phyloP scores from a whole-genome alignment of 1,140 invertebrate genomes.

The Drosophila orena region DNA sequence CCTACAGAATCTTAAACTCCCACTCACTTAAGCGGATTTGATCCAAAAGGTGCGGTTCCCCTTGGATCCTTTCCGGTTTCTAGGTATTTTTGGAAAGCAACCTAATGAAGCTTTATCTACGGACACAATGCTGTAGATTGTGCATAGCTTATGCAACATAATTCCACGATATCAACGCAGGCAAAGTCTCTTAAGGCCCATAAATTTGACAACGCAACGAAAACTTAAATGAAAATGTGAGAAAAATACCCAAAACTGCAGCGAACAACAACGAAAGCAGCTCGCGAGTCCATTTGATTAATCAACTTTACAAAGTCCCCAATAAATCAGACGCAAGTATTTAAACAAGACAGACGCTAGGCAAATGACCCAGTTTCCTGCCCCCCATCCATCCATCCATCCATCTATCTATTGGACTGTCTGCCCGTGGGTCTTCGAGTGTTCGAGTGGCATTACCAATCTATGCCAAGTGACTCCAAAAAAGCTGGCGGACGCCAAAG shows the following conservation, averaged over 20 bases:
- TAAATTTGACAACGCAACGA: conserved; percentile 37
- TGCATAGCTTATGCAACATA: conserved; percentile 31
- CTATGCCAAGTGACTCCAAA: conserved; percentile 41
- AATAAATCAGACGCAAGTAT: conserved; percentile 62
- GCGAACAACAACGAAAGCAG: conserved; percentile 13
- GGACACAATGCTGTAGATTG: conserved; percentile 15
- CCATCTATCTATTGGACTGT: neutral
- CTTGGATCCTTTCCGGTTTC: conserved; percentile 24
- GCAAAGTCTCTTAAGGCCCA: conserved; percentile 9
- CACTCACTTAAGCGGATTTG: conserved; percentile 21
- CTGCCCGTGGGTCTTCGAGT: conserved; percentile 37
- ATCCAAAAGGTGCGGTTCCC: conserved; percentile 12
- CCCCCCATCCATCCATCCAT: conserved; percentile 33
- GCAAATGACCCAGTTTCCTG: conserved; percentile 69
- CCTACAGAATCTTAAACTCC: conserved; percentile 14
- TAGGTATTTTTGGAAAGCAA: conserved; percentile 3
- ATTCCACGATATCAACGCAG: conserved; percentile 21
- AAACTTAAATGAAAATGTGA: conserved; percentile 31
- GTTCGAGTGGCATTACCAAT: conserved; percentile 52
- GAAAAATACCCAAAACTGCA: conserved; percentile 12
- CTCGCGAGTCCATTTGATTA: conserved; percentile 60
- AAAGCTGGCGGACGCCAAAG: conserved; percentile 11
- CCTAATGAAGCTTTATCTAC: conserved; percentile 34
- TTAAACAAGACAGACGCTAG: conserved; percentile 54
- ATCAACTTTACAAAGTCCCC: conserved; percentile 68